Percentiles rank a stretch among this genome's conserved stretches.
Evolutionary conservation across 1,140 invertebrate genomes (phyloP).

Genomic region (Orussus abietinus): DNA sequence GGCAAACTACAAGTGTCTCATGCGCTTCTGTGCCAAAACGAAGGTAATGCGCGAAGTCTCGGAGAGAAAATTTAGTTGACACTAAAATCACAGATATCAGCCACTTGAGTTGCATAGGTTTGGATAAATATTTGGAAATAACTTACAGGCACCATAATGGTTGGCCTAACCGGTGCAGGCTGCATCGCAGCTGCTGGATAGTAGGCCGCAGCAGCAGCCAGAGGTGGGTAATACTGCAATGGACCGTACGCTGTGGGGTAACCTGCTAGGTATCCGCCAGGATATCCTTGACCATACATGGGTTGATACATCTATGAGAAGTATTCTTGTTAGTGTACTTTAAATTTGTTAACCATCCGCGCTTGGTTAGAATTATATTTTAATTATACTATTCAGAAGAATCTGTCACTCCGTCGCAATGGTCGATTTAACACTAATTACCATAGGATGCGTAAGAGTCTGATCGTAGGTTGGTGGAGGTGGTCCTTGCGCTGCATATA

Average conservation of each 20-base stretch:
- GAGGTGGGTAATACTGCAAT: conserved; percentile 67
- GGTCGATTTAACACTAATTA: conserved; percentile 25
- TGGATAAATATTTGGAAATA: too few relatives aligned
- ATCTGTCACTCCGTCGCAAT: neutral
- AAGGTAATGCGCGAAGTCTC: too few relatives aligned
- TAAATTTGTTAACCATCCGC: neutral
- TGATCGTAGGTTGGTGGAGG: conserved; percentile 65
- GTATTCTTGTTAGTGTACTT: conserved; percentile 4
- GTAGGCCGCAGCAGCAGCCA: conserved; percentile 61
- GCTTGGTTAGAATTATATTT: conserved; percentile 6
- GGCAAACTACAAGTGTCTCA: too few relatives aligned
- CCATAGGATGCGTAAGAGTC: conserved; percentile 61
- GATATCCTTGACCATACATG: conserved; percentile 70
- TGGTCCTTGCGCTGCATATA: conserved; percentile 54
- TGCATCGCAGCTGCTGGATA: conserved; percentile 63
- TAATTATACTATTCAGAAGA: conserved; percentile 3
- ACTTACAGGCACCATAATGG: conserved; percentile 74
- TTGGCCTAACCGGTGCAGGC: conserved; percentile 65
- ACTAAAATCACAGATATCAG: too few relatives aligned
- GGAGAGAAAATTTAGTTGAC: too few relatives aligned
- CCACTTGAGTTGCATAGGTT: too few relatives aligned
- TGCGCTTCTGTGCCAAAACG: too few relatives aligned
- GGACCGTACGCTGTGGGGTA: conserved; percentile 71
- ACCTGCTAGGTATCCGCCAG: conserved; percentile 62
- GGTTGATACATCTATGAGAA: conserved; percentile 65